Evolutionary conservation across 2,797 vertebrate species (phyloP), one percentile per base, ranked within the genome.

Genomic region (Esox masquinongy): DNA sequence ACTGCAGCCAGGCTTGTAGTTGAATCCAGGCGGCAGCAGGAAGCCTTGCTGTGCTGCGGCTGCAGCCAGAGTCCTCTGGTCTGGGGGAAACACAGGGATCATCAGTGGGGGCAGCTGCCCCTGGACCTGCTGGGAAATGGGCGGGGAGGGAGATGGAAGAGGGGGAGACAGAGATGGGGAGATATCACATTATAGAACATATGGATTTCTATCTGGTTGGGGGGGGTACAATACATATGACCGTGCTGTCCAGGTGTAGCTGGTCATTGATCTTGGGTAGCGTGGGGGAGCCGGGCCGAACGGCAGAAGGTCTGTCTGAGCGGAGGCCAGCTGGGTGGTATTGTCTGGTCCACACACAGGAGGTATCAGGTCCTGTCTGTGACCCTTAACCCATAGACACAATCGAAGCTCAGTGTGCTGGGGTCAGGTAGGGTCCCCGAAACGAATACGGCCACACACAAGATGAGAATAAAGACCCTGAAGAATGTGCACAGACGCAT

Each of bases 1-100:
- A 99, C 97, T 98, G 92, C 98, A 99, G 92, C 97, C 97, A 39
- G 97, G 96, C 89, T 99, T 99, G 93, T 99, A 99, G 94, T 96
- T 98, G 94, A 99, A 99, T 79, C 97, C 97, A 29, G 98, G 95
- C 84, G 97, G 97, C 91, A 99, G 96, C 47, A 99, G 96, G 92
- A 99, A 99, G 87, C 98, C 98, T 91, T 99, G 98, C 90, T 99
- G 98, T 78, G 98, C 98, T 5, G 98, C 97, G 61, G 97, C 97
- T 39, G 97, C 98, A 1, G 95, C 95, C 91, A 99, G 90, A 34
- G 97, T 97, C 93, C 97, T 96, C 87, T 99, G 98, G 90, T 99
- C 98, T 53, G 97, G 97, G 86, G 97, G 97, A 86, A 99, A 99
- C 84, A 99, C 97, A 0, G 98, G 98, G 85, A 99, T 99, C 97